Percentiles rank a stretch among this genome's conserved stretches.
These are phyloP conservation scores for Lochmaea capreae DNA, from an alignment of 2,888 invertebrate genomes.

Conservation along the genomic window DNA sequence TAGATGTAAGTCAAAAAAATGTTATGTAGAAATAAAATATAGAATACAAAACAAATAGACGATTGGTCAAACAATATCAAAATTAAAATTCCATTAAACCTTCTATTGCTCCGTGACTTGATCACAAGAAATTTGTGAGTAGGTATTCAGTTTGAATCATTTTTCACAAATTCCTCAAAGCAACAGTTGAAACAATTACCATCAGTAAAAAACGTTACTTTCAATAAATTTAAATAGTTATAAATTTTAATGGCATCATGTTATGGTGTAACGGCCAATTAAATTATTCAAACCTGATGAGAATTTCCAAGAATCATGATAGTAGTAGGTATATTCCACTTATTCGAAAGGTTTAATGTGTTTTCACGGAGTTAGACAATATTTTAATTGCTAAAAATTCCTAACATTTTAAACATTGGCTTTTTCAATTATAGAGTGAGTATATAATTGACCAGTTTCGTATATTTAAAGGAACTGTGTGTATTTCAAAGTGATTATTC, in stretches of 20 bases:
- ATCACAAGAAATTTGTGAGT: too few species aligned
- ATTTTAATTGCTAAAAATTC: not conserved
- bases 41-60: too few species aligned
- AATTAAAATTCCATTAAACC: too few species aligned
- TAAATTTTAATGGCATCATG: not conserved
- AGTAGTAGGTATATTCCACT: not conserved
- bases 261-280: not conserved
- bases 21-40: too few species aligned
- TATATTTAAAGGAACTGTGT: not conserved
- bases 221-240: not conserved
- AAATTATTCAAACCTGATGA: not conserved
- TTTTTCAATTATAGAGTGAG: not conserved
- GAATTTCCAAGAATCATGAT: not conserved
- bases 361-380: not conserved
- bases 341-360: not conserved
- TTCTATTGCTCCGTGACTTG: too few species aligned
- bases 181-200: too few species aligned
- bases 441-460: not conserved
- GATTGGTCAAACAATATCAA: too few species aligned
- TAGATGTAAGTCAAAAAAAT: too few species aligned
- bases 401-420: not conserved
- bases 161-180: too few species aligned
- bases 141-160: too few species aligned
- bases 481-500: not conserved
- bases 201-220: not conserved